These are phyloP conservation scores for Serilophus lunatus DNA, from an alignment of 2,113 vertebrate genomes.

Conservation along the genomic window DNA sequence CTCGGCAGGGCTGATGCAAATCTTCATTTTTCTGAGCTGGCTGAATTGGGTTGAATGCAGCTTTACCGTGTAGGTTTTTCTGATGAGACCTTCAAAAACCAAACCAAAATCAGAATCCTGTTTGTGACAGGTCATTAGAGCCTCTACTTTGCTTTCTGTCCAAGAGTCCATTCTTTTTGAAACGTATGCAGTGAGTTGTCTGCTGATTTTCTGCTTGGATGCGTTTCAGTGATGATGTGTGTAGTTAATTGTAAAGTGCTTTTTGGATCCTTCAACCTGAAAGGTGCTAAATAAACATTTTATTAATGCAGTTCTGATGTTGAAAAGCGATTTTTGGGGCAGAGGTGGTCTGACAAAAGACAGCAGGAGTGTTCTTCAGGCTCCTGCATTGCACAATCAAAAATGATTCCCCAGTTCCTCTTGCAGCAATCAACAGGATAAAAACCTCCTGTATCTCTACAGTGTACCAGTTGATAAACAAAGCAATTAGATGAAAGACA, in stretches of 20 bases:
- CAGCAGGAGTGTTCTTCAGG: conserved; percentile 7
- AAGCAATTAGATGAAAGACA: background rate
- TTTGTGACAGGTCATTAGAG: background rate
- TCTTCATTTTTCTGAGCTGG: background rate
- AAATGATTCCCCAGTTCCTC: background rate
- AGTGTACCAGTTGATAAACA: background rate
- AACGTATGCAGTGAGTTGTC: conserved; percentile 4
- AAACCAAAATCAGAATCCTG: background rate
- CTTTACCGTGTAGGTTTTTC: background rate
- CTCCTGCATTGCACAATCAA: background rate
- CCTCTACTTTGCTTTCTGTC: background rate
- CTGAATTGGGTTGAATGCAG: background rate
- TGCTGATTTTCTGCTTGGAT: conserved; percentile 40
- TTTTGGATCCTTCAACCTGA: conserved; percentile 50
- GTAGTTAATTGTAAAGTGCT: conserved; percentile 57
- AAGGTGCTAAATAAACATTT: conserved; percentile 72
- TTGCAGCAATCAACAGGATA: background rate
- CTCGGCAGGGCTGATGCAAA: conserved; percentile 28
- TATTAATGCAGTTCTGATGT: conserved; percentile 46
- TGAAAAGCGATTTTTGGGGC: conserved; percentile 31
- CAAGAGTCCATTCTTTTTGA: background rate
- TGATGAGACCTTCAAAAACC: background rate
- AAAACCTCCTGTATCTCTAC: background rate
- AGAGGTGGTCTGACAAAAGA: conserved; percentile 1
- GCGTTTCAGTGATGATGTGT: conserved; percentile 39